These are phyloP conservation scores for Platycnemis pennipes DNA, from an alignment of 2,888 invertebrate genomes.

Conservation along the genomic window DNA sequence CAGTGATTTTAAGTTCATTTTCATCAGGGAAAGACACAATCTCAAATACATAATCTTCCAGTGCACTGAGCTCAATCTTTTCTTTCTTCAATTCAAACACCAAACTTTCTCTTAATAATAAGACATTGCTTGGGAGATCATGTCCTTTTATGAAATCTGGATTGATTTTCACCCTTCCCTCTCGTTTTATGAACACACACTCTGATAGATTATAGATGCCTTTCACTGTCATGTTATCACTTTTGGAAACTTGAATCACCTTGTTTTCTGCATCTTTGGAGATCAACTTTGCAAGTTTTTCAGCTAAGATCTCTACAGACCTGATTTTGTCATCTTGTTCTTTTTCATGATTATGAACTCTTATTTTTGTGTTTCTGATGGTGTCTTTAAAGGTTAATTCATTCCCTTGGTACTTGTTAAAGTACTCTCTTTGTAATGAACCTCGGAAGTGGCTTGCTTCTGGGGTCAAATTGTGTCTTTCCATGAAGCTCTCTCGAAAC, in stretches of 20 bases:
- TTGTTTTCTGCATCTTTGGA: neutral
- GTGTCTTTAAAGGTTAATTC: neutral
- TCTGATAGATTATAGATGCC: neutral
- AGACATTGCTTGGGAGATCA: neutral
- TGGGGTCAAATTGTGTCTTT: neutral
- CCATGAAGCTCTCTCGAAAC: neutral
- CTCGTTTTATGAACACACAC: neutral
- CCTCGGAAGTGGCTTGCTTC: constrained; percentile 43
- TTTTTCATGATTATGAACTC: neutral
- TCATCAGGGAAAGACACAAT: neutral
- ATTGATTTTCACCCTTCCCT: neutral
- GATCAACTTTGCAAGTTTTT: neutral
- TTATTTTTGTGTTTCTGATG: neutral
- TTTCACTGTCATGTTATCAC: neutral
- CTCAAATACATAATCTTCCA: constrained; percentile 3
- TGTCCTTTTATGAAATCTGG: neutral
- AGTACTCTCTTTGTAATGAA: neutral
- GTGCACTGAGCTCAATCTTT: neutral
- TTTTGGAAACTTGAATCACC: neutral
- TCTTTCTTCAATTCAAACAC: neutral
- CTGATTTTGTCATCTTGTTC: neutral
- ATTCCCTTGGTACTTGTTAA: neutral
- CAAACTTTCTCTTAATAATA: neutral
- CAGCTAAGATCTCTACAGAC: neutral
- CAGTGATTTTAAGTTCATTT: neutral